Evolutionary conservation across 1,140 invertebrate genomes (phyloP).

Genomic region (Brachionus rotundiformis): DNA sequence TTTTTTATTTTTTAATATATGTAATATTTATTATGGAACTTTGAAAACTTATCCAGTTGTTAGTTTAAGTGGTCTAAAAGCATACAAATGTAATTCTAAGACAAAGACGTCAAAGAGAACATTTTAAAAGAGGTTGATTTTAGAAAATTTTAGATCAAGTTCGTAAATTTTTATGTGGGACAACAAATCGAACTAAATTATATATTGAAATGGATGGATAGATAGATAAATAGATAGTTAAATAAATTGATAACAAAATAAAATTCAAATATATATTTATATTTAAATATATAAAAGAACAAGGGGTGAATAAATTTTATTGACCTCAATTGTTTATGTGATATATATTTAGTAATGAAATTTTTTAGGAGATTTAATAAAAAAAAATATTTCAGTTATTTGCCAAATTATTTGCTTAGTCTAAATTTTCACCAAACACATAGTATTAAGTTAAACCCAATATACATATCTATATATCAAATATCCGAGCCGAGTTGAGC

Average conservation of each 20-base stretch:
- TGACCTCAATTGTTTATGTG: neutral
- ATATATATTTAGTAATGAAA: conserved; percentile 1
- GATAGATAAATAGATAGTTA: neutral
- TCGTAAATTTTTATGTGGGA: neutral
- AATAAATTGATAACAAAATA: too few species aligned
- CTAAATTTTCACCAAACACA: conserved; percentile 9
- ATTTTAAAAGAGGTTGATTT: neutral
- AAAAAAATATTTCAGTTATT: conserved; percentile 16
- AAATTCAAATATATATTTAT: too few species aligned
- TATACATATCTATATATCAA: too few species aligned
- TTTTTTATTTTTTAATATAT: too few species aligned
- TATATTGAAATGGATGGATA: conserved; percentile 1
- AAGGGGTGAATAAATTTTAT: neutral
- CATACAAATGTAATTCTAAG: neutral
- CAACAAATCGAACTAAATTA: neutral
- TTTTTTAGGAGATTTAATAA: neutral
- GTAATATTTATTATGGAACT: neutral
- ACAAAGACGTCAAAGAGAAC: neutral
- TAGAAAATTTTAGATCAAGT: neutral
- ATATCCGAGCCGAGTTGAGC: neutral
- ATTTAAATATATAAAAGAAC: neutral
- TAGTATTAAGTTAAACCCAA: conserved; percentile 1
- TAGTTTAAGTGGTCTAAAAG: neutral
- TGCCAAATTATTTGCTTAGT: conserved; percentile 4
- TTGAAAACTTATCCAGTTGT: neutral